phyloP scores from a whole-genome alignment of 2,888 invertebrate species.

The Leuctra nigra region DNA sequence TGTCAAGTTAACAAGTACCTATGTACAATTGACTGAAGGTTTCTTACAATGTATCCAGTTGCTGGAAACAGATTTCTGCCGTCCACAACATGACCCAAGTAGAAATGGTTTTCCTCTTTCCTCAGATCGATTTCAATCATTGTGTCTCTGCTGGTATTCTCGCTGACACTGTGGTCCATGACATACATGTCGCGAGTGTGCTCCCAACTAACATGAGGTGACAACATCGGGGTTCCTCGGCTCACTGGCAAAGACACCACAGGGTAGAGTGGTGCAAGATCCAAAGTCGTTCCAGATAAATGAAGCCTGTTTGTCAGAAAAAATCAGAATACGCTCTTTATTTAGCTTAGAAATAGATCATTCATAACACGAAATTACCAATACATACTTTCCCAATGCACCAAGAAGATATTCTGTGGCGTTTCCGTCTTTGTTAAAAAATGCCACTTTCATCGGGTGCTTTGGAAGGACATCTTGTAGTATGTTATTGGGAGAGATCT shows the following conservation, averaged over 20 bases:
- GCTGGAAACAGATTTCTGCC: constrained; percentile 77
- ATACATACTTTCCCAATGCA: too few relatives aligned
- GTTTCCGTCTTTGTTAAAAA: too few relatives aligned
- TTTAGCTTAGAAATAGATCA: too few relatives aligned
- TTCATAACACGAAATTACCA: too few relatives aligned
- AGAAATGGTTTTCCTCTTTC: constrained; percentile 18
- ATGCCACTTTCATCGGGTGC: too few relatives aligned
- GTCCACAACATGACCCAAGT: constrained; percentile 42
- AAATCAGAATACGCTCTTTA: too few relatives aligned
- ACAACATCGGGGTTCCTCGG: constrained; percentile 75
- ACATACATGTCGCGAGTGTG: constrained; percentile 70
- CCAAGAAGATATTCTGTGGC: too few relatives aligned
- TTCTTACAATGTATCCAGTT: constrained; percentile 66
- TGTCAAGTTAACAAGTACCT: too few relatives aligned
- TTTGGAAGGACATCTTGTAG: too few relatives aligned
- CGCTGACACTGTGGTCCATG: constrained; percentile 45
- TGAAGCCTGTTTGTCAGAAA: too few relatives aligned
- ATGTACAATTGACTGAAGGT: too few relatives aligned
- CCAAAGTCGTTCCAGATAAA: constrained; percentile 70
- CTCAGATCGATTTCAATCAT: neutral
- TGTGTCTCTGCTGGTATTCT: constrained; percentile 37
- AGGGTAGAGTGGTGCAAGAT: constrained; percentile 70
- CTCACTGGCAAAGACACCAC: constrained; percentile 74
- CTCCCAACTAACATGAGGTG: constrained; percentile 82
- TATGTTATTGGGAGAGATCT: too few relatives aligned